Evolutionary conservation across 2,888 invertebrate species (phyloP).

Genomic region (Dasysyrphus albostriatus): DNA sequence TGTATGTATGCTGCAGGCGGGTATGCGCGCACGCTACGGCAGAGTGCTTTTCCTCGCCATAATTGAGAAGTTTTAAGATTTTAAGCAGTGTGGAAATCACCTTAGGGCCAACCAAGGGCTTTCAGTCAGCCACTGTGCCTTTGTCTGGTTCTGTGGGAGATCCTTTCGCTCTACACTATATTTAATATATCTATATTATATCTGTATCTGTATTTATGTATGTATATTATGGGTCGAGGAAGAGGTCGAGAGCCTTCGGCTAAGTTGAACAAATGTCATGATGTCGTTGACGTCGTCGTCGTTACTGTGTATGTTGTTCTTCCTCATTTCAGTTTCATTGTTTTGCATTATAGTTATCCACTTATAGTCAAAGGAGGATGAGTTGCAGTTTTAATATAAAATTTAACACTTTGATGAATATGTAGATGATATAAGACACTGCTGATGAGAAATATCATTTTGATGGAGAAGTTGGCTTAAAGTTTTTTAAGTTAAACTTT

Average conservation of each 20-base stretch:
- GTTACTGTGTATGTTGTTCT: conserved; percentile 26
- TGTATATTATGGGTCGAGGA: not conserved
- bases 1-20: conserved; percentile 52
- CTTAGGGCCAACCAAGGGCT: conserved; percentile 63
- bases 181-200: not conserved
- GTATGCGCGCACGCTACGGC: conserved; percentile 52
- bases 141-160: conserved; percentile 7
- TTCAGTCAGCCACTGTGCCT: conserved; percentile 10
- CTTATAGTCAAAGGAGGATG: not conserved
- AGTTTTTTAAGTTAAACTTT: too few relatives aligned
- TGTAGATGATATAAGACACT: too few relatives aligned
- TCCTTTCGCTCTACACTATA: not conserved
- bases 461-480: too few relatives aligned
- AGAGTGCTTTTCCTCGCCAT: conserved; percentile 69
- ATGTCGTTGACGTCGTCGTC: conserved; percentile 38
- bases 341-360: conserved; percentile 28
- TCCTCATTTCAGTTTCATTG: conserved; percentile 43
- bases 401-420: not conserved
- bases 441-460: too few relatives aligned
- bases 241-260: conserved; percentile 26
- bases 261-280: conserved; percentile 64
- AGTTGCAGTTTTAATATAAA: not conserved
- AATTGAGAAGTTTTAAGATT: conserved; percentile 76
- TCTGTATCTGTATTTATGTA: not conserved
- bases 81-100: conserved; percentile 73